Percentiles rank a stretch among this genome's conserved stretches.
These are phyloP conservation scores for Columba livia DNA, from an alignment of 2,113 vertebrate species.

Conservation along the genomic window DNA sequence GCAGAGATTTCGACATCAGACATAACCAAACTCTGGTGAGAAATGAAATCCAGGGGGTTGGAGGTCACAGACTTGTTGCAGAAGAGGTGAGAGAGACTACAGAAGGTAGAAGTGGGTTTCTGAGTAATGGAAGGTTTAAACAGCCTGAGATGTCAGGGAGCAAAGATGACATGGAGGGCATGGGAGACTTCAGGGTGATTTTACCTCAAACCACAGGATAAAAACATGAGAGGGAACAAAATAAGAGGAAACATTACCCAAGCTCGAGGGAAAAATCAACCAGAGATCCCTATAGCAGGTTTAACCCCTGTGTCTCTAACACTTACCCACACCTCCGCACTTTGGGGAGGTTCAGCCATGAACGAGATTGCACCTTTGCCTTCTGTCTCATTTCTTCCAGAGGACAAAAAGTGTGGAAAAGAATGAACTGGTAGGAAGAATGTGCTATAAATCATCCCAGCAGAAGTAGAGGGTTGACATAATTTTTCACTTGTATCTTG, in stretches of 20 bases:
- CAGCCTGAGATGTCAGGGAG: not conserved
- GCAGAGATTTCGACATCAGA: constrained; percentile 53
- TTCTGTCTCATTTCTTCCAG: not conserved
- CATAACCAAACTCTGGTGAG: not conserved
- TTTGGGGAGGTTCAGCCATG: not conserved
- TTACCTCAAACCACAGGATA: not conserved
- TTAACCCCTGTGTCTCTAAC: not conserved
- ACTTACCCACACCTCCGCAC: not conserved
- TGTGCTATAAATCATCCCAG: not conserved
- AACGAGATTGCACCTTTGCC: not conserved
- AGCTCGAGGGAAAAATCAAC: not conserved
- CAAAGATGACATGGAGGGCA: not conserved
- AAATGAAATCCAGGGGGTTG: not conserved
- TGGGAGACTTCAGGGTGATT: constrained; percentile 10
- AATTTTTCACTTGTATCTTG: not conserved
- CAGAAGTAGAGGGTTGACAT: not conserved
- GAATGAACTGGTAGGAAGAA: not conserved
- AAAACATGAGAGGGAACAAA: constrained; percentile 14
- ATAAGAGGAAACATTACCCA: not conserved
- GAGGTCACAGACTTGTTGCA: constrained; percentile 13
- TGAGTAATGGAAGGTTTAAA: not conserved
- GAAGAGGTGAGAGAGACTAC: not conserved
- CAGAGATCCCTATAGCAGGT: not conserved
- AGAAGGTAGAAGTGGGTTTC: constrained; percentile 12
- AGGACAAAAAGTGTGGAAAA: not conserved